Conservation (phyloP, 2,888 invertebrate species). For the Galerucella calmariensis region DNA sequence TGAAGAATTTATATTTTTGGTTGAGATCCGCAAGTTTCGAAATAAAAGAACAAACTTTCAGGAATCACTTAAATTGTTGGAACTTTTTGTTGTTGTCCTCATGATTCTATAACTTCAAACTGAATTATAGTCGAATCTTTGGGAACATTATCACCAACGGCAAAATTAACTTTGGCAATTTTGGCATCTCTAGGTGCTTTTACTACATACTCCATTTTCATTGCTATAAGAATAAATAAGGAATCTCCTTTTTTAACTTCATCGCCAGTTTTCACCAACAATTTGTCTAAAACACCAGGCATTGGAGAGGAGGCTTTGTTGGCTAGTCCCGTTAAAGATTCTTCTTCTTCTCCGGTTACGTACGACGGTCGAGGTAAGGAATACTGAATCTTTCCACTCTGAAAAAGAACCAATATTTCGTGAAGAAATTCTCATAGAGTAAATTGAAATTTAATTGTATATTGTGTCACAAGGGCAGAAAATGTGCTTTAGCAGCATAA, state of each 20-base stretch:
- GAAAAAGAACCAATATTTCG: constrained; percentile 45
- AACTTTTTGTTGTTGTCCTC: not conserved
- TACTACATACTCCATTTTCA: constrained; percentile 99
- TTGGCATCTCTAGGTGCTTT: constrained; percentile 83
- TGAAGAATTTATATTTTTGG: no score
- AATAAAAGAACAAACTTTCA: not conserved
- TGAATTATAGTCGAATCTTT: constrained; percentile 77
- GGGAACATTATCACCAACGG: constrained; percentile 83
- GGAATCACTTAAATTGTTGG: not conserved
- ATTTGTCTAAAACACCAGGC: constrained; percentile 94
- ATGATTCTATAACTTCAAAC: constrained; percentile 62
- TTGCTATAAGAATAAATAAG: constrained; percentile 94
- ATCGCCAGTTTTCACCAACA: constrained; percentile 86
- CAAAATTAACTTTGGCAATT: constrained; percentile 77
- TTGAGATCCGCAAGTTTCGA: no score
- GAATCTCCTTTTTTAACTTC: constrained; percentile 88
- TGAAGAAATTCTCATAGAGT: no score
- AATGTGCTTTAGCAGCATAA: no score
- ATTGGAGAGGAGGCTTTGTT: constrained; percentile 86
- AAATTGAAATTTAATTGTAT: no score
- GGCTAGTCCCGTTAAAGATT: constrained; percentile 57
- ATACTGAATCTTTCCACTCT: constrained; percentile 78
- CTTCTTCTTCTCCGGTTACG: constrained; percentile 63
- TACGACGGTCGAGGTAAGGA: constrained; percentile 72
- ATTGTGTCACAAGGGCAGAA: no score